Evolutionary conservation across 2,797 vertebrate species (phyloP).

Genomic region (Spinus olivaceus): DNA sequence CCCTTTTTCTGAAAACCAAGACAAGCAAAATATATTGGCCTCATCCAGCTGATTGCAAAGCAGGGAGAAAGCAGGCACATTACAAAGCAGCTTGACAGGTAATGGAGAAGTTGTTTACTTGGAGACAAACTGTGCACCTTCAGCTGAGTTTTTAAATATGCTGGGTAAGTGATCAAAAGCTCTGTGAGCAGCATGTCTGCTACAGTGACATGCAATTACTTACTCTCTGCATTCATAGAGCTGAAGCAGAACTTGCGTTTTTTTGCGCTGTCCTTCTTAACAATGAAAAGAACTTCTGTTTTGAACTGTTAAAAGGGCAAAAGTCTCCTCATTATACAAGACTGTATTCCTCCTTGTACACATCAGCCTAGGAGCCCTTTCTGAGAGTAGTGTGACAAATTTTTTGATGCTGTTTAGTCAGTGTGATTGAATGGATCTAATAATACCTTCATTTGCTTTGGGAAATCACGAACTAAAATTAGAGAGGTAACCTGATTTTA

Average conservation of each 20-base stretch:
- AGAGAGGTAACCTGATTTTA: background rate
- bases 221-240: background rate
- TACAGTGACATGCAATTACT: conserved; percentile 1
- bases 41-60: conserved; percentile 7
- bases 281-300: conserved; percentile 33
- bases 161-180: background rate
- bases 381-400: background rate
- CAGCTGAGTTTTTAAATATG: conserved; percentile 15
- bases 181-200: background rate
- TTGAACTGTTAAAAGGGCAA: conserved; percentile 33
- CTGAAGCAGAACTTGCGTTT: conserved; percentile 37
- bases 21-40: conserved; percentile 13
- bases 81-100: conserved; percentile 17
- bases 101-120: background rate
- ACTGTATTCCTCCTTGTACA: conserved; percentile 19
- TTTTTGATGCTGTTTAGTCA: conserved; percentile 14
- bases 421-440: conserved; percentile 36
- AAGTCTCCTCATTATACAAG: conserved; percentile 3
- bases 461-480: background rate
- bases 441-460: conserved; percentile 21
- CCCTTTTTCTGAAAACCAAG: conserved; percentile 17
- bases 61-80: background rate
- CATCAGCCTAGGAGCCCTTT: conserved; percentile 21
- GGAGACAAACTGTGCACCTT: background rate
- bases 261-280: conserved; percentile 42